A percentile compares a stretch with the other conserved stretches of the same genome.
phyloP scores from a whole-genome alignment of 1,140 invertebrate genomes.

The Cryptotermes secundus region DNA sequence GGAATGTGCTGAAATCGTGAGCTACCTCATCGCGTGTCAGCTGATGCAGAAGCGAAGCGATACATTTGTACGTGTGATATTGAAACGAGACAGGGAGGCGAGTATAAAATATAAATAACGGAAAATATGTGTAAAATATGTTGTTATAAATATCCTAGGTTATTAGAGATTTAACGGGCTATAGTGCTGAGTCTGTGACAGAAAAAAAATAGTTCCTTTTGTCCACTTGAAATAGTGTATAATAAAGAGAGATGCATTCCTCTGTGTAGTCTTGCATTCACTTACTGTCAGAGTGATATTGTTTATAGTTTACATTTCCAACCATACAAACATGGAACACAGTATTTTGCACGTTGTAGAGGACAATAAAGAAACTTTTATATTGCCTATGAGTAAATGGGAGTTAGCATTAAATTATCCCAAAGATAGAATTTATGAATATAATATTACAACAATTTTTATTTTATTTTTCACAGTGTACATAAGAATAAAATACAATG shows the following conservation, averaged over 20 bases:
- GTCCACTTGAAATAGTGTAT: no score
- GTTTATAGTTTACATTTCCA: slow-evolving; percentile 1
- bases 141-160: background rate
- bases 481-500: background rate
- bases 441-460: background rate
- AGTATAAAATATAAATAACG: background rate
- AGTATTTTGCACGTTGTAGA: background rate
- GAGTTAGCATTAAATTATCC: background rate
- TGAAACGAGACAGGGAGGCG: background rate
- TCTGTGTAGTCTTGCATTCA: background rate
- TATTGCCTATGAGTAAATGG: background rate
- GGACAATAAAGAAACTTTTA: background rate
- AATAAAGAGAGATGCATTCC: background rate
- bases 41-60: no score
- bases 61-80: no score
- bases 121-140: background rate
- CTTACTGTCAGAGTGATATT: background rate
- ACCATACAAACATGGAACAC: background rate
- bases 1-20: no score
- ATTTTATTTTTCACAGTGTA: background rate
- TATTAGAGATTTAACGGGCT: background rate
- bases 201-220: no score
- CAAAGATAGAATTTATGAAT: slow-evolving; percentile 4
- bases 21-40: no score
- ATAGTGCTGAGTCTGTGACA: background rate